A percentile compares a stretch with the other conserved stretches of the same genome.
phyloP scores from a whole-genome alignment of 2,113 vertebrate species.

The Pachypanchax playfairii region DNA sequence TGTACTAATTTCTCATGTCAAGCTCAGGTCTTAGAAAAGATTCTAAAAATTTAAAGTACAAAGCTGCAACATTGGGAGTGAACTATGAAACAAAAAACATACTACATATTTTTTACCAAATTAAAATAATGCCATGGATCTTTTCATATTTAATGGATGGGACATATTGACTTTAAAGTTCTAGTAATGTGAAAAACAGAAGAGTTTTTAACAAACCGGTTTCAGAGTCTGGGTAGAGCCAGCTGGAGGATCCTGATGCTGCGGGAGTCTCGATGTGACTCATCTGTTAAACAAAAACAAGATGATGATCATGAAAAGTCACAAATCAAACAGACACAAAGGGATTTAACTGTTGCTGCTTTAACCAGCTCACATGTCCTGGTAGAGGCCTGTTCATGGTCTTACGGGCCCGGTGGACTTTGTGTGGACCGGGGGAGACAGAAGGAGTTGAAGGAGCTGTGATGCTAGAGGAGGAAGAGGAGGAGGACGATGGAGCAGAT shows the following conservation, averaged over 20 bases:
- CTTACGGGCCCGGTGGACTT: conserved; percentile 89
- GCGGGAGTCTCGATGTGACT: conserved; percentile 51
- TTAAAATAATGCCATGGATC: too few relatives aligned
- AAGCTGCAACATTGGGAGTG: too few relatives aligned
- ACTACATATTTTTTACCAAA: too few relatives aligned
- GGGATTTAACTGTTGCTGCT: background rate
- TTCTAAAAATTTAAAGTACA: too few relatives aligned
- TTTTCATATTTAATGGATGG: too few relatives aligned
- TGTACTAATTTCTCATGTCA: too few relatives aligned
- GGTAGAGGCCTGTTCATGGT: conserved; percentile 86
- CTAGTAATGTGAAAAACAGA: too few relatives aligned
- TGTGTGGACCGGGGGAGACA: conserved; percentile 68
- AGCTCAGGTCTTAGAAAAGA: too few relatives aligned
- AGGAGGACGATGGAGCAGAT: conserved; percentile 71
- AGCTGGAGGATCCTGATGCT: conserved; percentile 41
- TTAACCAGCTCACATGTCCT: conserved; percentile 80
- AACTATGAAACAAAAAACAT: too few relatives aligned
- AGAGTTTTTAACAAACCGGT: conserved; percentile 42
- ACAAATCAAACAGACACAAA: conserved; percentile 1
- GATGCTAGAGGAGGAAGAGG: conserved; percentile 69
- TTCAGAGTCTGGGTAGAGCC: conserved; percentile 55
- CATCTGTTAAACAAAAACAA: conserved; percentile 42
- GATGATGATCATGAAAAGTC: background rate
- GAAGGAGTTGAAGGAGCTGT: conserved; percentile 71
- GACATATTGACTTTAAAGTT: too few relatives aligned